Conservation (phyloP, 1,140 invertebrate genomes). For the Nasonia longicornis region DNA sequence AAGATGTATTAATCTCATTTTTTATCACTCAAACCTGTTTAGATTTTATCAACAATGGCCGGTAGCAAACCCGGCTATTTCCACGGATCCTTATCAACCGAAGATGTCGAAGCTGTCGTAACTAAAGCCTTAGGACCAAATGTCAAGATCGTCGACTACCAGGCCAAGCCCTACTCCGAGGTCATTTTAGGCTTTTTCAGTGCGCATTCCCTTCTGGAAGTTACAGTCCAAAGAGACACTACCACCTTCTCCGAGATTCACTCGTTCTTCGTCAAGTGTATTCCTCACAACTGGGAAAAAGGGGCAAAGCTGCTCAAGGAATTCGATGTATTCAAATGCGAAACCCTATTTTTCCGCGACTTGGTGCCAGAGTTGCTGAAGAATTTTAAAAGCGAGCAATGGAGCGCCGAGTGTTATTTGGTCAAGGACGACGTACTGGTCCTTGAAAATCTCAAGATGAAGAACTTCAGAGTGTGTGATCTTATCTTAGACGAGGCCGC, state of each 20-base stretch:
- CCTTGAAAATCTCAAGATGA: constrained; percentile 47
- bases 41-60: too few species aligned
- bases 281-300: neutral
- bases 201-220: neutral
- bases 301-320: neutral
- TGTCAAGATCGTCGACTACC: neutral
- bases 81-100: too few species aligned
- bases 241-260: neutral
- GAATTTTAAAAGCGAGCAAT: constrained; percentile 25
- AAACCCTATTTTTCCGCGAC: neutral
- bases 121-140: neutral
- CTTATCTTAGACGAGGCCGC: neutral
- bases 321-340: neutral
- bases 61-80: too few species aligned
- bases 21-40: too few species aligned
- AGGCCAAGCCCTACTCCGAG: neutral
- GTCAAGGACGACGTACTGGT: constrained; percentile 54
- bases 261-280: constrained; percentile 15
- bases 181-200: constrained; percentile 16
- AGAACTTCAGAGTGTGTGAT: constrained; percentile 30
- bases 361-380: neutral
- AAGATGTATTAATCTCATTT: too few species aligned
- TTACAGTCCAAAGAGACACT: neutral
- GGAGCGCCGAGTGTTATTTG: constrained; percentile 64
- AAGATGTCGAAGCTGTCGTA: neutral